phyloP scores from a whole-genome alignment of 2,797 vertebrate genomes.

The Myripristis murdjan region DNA sequence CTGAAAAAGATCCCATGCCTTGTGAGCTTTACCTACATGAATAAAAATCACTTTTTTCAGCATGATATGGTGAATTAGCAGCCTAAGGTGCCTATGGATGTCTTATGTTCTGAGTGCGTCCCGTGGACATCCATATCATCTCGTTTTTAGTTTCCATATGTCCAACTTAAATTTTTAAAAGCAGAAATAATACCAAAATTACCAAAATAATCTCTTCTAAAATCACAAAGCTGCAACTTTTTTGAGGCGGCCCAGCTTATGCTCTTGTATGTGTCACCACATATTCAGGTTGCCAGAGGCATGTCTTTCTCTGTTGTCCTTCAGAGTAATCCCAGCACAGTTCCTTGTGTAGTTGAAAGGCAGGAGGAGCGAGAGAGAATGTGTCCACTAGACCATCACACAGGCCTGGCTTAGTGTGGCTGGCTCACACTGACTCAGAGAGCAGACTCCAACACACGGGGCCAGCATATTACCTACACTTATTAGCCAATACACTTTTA shows the following conservation, averaged over 20 bases:
- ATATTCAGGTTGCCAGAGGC: conserved; percentile 13
- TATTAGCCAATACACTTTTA: conserved; percentile 46
- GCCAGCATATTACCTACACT: conserved; percentile 47
- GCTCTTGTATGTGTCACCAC: not conserved
- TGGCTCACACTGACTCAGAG: conserved; percentile 27
- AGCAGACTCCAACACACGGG: conserved; percentile 43
- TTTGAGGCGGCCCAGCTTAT: not conserved
- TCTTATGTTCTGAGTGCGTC: not conserved
- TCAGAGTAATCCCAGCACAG: conserved; percentile 9
- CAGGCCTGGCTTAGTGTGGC: conserved; percentile 45
- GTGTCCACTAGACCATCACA: conserved; percentile 79
- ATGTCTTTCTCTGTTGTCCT: conserved; percentile 36
- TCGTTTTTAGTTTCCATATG: not conserved
- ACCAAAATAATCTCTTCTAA: not conserved
- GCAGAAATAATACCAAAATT: no score
- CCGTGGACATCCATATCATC: not conserved
- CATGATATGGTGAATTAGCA: conserved; percentile 24
- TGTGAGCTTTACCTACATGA: conserved; percentile 16
- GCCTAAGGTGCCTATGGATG: not conserved
- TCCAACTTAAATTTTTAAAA: no score
- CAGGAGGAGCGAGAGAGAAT: conserved; percentile 50
- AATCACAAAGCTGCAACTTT: conserved; percentile 4
- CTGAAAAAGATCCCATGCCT: conserved; percentile 16
- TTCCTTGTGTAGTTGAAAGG: conserved; percentile 28
- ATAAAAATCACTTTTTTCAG: conserved; percentile 5